A percentile compares a stretch with the other conserved stretches of the same genome.
Evolutionary conservation across 2,113 vertebrate genomes (phyloP).

Genomic region (Sebastes schlegelii): DNA sequence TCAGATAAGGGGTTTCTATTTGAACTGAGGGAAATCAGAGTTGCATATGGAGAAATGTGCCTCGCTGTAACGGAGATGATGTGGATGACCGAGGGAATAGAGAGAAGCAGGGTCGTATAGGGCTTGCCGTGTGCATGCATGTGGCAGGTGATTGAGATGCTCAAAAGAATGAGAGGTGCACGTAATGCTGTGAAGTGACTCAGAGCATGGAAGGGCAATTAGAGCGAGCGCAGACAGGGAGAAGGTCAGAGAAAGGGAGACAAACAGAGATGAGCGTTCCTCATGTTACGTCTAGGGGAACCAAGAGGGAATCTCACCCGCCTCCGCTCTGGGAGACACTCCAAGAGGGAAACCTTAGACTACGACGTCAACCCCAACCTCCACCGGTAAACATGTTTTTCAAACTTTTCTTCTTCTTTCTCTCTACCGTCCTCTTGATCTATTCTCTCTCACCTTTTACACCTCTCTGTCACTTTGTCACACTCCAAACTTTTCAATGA

Average conservation of each 20-base stretch:
- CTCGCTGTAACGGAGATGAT: slow-evolving; percentile 43
- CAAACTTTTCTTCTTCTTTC: slow-evolving; percentile 73
- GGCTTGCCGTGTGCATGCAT: slow-evolving; percentile 1
- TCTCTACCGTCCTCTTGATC: slow-evolving; percentile 25
- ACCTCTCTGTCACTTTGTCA: slow-evolving; percentile 15
- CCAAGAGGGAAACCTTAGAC: slow-evolving; percentile 94
- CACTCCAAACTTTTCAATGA: slow-evolving; percentile 20
- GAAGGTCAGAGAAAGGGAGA: slow-evolving; percentile 79
- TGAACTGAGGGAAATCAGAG: slow-evolving; percentile 58
- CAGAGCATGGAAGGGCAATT: slow-evolving; percentile 57
- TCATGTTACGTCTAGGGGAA: slow-evolving; percentile 90
- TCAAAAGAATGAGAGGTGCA: slow-evolving; percentile 36
- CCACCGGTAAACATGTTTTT: slow-evolving; percentile 94
- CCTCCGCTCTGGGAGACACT: slow-evolving; percentile 88
- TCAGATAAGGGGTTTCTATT: slow-evolving; percentile 71
- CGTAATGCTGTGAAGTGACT: slow-evolving; percentile 17
- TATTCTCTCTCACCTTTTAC: slow-evolving; percentile 20
- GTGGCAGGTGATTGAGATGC: slow-evolving; percentile 40
- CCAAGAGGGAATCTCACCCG: slow-evolving; percentile 90
- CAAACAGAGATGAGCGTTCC: slow-evolving; percentile 83
- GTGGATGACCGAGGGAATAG: slow-evolving; percentile 20
- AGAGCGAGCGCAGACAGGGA: slow-evolving; percentile 48
- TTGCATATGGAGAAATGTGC: slow-evolving; percentile 65
- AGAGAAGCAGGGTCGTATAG: background rate
- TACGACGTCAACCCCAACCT: slow-evolving; percentile 86